Base-by-base conservation (phyloP, 2,888 invertebrate genomes). In the Tethea ocularis region DNA sequence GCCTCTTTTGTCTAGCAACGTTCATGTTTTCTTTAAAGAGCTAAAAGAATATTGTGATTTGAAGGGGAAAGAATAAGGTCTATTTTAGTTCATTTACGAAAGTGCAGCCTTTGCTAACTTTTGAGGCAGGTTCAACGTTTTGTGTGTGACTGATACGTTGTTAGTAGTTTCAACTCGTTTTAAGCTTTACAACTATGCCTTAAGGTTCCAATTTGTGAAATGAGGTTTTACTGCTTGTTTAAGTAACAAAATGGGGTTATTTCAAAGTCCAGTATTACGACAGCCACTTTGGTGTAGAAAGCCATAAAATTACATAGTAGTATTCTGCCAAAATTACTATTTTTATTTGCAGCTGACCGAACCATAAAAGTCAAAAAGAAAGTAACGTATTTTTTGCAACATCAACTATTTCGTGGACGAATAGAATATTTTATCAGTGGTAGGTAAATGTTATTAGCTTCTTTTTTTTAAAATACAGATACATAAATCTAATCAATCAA, bases 1-100 rank as follows among this genome's bases (percentile, higher is more conserved):
- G 78, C 71, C 69, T 74, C 76, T 75, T 79, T 75, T 80, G 77
- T 80, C 74, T 66, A 69, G 61, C 66, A 60, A 64, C 66, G 68
- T 63, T 62, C 65, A 66, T 70, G 61, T 67, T 67, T 71, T 61
- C 60, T 56, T 62, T 58, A 24, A 17, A 52, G 52, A 36, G 41
- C 66, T 61, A 60, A 65, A 55, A 57, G 69, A 62, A 72, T 63
- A 61, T 67, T 69, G 60, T 63, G 59, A 64, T 66, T 11, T 74
- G 68, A 61, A 52, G 51, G 52, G 24, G 29, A 41, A 10, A 5
- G 1, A 38, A 24, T 67, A 66, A 63, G 66, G 62, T 63, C 64
- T 57, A 62, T 53, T 66, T 71, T 68, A 15, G 46, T 60, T 60
- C 57, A n/a, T 41, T 17, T 17, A 41, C 17, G 1, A 41, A 41